A percentile compares a stretch with the other conserved stretches of the same genome.
phyloP scores from a whole-genome alignment of 1,140 invertebrate species.

The Apis florea region DNA sequence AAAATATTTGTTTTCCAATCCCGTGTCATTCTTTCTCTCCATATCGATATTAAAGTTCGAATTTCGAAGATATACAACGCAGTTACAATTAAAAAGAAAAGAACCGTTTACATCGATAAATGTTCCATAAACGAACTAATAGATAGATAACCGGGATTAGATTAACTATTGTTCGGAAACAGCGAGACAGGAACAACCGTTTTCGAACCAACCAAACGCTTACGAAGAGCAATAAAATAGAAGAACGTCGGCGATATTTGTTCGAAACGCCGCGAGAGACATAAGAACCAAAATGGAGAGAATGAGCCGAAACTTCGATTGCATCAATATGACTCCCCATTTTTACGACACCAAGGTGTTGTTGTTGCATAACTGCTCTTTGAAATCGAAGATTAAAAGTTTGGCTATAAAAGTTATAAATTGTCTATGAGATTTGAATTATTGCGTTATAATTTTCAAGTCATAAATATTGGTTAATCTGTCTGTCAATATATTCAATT shows the following conservation, averaged over 20 bases:
- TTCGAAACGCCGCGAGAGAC: not conserved
- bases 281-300: not conserved
- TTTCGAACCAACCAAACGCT: slow-evolving; percentile 1
- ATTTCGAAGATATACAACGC: not conserved
- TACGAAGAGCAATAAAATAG: slow-evolving; percentile 10
- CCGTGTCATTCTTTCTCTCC: no score
- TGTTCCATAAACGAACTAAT: slow-evolving; percentile 1
- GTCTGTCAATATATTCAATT: no score
- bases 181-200: not conserved
- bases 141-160: not conserved
- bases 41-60: not conserved
- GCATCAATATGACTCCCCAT: slow-evolving; percentile 38
- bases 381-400: slow-evolving; percentile 15
- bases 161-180: slow-evolving; percentile 2
- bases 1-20: no score
- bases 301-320: not conserved
- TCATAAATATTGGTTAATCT: no score
- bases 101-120: not conserved
- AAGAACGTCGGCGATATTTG: slow-evolving; percentile 15
- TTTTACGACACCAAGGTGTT: slow-evolving; percentile 50
- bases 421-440: not conserved
- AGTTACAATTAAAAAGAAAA: not conserved
- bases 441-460: no score
- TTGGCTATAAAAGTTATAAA: not conserved
- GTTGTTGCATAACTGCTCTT: slow-evolving; percentile 27